Percentiles rank a stretch among this genome's conserved stretches.
These are phyloP conservation scores for Acanthococcus lagerstroemiae DNA, from an alignment of 2,888 invertebrate species.

Conservation along the genomic window DNA sequence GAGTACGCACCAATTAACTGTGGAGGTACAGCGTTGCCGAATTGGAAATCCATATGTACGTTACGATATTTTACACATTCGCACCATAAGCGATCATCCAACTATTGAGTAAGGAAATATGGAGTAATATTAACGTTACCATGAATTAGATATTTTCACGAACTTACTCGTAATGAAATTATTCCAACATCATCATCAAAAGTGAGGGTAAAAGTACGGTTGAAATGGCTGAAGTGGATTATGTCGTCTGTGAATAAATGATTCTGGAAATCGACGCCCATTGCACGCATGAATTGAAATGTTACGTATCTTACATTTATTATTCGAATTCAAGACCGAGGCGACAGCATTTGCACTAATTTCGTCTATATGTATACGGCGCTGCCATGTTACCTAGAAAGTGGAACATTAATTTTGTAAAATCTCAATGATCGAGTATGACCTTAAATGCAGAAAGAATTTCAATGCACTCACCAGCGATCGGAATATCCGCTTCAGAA, in stretches of 20 bases:
- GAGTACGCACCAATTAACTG: neutral
- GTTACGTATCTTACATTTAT: too few relatives aligned
- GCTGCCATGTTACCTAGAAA: too few relatives aligned
- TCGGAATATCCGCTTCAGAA: too few relatives aligned
- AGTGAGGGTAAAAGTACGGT: neutral
- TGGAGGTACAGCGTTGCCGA: neutral
- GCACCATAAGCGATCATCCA: neutral
- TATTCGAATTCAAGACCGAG: too few relatives aligned
- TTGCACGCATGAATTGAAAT: neutral
- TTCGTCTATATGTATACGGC: too few relatives aligned
- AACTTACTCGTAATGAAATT: neutral
- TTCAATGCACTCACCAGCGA: too few relatives aligned
- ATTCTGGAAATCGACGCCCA: neutral
- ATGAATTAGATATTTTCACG: neutral
- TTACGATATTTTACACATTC: neutral
- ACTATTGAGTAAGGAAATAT: neutral
- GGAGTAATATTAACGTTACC: neutral
- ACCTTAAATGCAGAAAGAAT: too few relatives aligned
- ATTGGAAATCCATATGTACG: neutral
- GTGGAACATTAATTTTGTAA: too few relatives aligned
- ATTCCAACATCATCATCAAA: neutral
- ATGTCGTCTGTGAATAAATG: neutral
- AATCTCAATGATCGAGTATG: too few relatives aligned
- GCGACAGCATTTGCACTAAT: too few relatives aligned
- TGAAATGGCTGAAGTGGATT: neutral